phyloP scores from a whole-genome alignment of 2,113 vertebrate species.

The Cettia cetti region DNA sequence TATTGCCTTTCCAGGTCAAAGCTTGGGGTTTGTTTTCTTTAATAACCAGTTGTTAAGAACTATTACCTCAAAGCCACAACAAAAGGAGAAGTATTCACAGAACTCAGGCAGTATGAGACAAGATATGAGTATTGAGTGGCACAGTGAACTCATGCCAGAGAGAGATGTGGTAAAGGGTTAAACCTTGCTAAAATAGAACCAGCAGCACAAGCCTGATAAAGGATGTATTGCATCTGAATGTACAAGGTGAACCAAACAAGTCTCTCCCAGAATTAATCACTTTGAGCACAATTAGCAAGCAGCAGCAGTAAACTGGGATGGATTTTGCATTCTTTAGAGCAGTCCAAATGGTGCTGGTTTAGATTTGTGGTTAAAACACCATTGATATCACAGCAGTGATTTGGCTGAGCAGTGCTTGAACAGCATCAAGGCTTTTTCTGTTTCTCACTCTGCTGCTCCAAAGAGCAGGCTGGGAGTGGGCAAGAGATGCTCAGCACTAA shows the following conservation, averaged over 20 bases:
- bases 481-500: not conserved
- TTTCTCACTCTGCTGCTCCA: not conserved
- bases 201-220: not conserved
- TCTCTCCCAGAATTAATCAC: not conserved
- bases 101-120: not conserved
- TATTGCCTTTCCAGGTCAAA: not conserved
- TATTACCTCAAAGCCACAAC: not conserved
- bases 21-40: not conserved
- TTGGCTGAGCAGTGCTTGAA: not conserved
- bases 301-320: not conserved
- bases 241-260: not conserved
- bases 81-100: not conserved
- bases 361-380: not conserved
- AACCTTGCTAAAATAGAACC: not conserved
- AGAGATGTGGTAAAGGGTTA: not conserved
- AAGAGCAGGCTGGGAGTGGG: not conserved
- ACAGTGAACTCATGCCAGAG: not conserved
- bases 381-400: not conserved
- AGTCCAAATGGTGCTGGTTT: not conserved
- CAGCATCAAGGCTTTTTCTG: not conserved
- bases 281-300: not conserved
- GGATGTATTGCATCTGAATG: not conserved
- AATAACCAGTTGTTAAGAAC: not conserved
- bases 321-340: not conserved
- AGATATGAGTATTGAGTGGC: not conserved